phyloP scores from a whole-genome alignment of 1,140 invertebrate genomes.

The Linepithema humile region DNA sequence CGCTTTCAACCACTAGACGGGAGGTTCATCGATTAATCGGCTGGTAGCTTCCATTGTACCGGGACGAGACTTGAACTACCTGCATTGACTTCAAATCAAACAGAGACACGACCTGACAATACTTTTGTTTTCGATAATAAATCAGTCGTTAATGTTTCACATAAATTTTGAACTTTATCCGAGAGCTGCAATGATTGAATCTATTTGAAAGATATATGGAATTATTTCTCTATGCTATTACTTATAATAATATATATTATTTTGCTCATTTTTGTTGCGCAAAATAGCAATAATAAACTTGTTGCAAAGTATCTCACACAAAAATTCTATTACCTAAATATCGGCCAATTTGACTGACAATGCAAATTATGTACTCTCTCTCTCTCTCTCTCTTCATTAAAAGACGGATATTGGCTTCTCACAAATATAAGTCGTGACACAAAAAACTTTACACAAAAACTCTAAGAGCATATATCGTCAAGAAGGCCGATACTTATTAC shows the following conservation, averaged over 20 bases:
- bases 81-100: slow-evolving; percentile 42
- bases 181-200: neutral
- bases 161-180: neutral
- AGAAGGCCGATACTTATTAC: slow-evolving; percentile 10
- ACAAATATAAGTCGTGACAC: neutral
- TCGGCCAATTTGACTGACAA: neutral
- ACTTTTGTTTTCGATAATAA: slow-evolving; percentile 42
- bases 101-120: slow-evolving; percentile 22
- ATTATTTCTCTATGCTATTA: neutral
- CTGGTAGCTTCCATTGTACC: slow-evolving; percentile 32
- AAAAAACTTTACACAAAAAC: neutral
- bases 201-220: neutral
- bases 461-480: neutral
- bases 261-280: neutral
- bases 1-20: slow-evolving; percentile 61
- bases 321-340: neutral
- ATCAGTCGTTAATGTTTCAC: neutral
- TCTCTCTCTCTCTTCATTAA: no score
- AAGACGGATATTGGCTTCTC: neutral
- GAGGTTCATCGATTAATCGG: slow-evolving; percentile 67
- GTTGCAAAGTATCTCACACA: neutral
- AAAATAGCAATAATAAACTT: neutral
- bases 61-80: slow-evolving; percentile 39
- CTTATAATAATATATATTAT: no score
- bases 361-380: neutral